phyloP scores from a whole-genome alignment of 1,140 invertebrate species.

The Parapsyche elsis region DNA sequence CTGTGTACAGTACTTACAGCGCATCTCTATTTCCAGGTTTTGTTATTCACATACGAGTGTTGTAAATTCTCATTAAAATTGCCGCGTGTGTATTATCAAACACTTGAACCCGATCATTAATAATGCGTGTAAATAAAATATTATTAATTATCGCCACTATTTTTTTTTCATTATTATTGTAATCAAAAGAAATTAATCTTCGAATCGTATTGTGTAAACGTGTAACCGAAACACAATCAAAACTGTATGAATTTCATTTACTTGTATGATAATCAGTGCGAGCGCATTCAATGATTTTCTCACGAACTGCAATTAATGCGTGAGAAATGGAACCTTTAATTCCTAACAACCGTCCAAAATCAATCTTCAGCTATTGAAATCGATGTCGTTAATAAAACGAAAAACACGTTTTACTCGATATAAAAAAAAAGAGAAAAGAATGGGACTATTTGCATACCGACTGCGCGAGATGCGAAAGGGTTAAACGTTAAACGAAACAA shows the following conservation, averaged over 20 bases:
- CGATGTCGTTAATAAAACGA: constrained; percentile 30
- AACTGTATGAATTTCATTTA: not conserved
- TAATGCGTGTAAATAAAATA: not conserved
- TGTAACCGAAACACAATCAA: not conserved
- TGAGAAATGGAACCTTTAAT: constrained; percentile 27
- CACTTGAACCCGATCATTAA: not conserved
- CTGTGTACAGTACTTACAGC: not conserved
- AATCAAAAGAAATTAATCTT: constrained; percentile 19
- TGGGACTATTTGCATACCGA: constrained; percentile 14
- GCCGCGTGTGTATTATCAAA: not conserved
- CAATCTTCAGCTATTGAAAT: constrained; percentile 28
- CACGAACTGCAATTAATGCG: constrained; percentile 27
- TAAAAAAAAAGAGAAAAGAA: not conserved
- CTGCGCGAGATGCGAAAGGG: not conserved
- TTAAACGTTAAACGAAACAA: constrained; percentile 29
- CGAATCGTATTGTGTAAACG: not conserved
- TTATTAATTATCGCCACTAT: not conserved
- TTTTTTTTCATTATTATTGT: not conserved
- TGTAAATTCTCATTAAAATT: not conserved
- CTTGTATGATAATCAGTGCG: constrained; percentile 7
- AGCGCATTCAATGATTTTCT: constrained; percentile 27
- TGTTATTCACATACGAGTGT: not conserved
- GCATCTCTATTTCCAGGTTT: not conserved
- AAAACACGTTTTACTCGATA: not conserved
- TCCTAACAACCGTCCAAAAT: constrained; percentile 4